Base-by-base conservation (phyloP, 2,113 vertebrate species). In the Clarias macrocephalus region DNA sequence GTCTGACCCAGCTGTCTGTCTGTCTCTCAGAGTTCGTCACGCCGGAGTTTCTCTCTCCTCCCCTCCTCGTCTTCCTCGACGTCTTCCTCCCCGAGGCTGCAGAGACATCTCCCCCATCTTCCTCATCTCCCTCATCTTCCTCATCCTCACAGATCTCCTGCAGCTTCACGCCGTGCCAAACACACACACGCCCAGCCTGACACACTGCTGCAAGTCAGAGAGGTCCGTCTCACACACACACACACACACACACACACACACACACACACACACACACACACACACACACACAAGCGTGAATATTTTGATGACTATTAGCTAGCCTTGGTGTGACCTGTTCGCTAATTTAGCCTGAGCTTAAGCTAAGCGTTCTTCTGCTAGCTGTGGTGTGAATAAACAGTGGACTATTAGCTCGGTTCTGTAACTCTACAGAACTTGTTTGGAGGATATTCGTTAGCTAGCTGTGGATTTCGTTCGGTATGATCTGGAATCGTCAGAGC, bases 201-300 rank as follows among this genome's bases (percentile, higher is more conserved):
- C 76, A 90, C 90, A 76, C 89, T 92, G 65, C 93, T 92, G 83
- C 93, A 95, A 59, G 80, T 87, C 8, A 86, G 87, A 80, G 90
- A 94, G 94, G 95, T 95, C 89, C 94, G 84, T 73, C 19, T 23
- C 5, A 10, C 19, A 16, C 68, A 12, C 37, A 19, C 3, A 33
- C 56, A 68, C 80, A 80, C 48, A 88, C 63, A 80, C 59, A 42
- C 25, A 65, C 1, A 56, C 82, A 68, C 28, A n/a, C 62, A 68
- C 54, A 59, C 62, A 68, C 60, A 62, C 60, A 62, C 60, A 62
- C 60, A 62, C 60, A 62, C 60, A 62, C 59, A 62, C 18, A 62
- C 60, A 63, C 60, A 59, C 52, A 30, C 19, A 57, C 7, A 13
- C 80, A 23, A 62, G 25, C 3, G n/a, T 12, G 1, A 42, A 42